Percentiles rank a stretch among this genome's conserved stretches.
These are phyloP conservation scores for Cremastobaeus sp. DNA, from an alignment of 2,888 invertebrate genomes.

Conservation along the genomic window DNA sequence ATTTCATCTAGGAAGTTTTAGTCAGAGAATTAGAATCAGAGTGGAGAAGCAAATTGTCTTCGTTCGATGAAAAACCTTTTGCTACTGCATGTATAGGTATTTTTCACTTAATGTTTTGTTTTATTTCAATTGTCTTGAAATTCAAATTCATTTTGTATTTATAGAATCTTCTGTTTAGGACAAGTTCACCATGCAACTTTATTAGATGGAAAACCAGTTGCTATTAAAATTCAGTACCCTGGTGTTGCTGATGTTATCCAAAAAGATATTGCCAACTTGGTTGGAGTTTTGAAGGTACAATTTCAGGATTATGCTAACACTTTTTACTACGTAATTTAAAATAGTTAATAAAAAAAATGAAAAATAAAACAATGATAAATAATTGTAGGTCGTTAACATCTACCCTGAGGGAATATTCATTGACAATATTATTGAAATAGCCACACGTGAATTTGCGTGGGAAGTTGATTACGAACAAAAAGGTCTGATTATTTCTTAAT, in stretches of 20 bases:
- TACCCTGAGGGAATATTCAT: slow-evolving; percentile 97
- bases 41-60: slow-evolving; percentile 81
- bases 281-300: slow-evolving; percentile 90
- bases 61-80: slow-evolving; percentile 96
- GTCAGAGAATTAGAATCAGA: too few species aligned
- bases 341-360: too few species aligned
- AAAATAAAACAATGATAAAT: too few species aligned
- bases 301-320: too few species aligned
- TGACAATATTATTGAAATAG: slow-evolving; percentile 94
- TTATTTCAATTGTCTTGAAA: too few species aligned
- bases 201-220: slow-evolving; percentile 87
- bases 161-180: too few species aligned
- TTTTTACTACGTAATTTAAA: too few species aligned
- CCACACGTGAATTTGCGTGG: slow-evolving; percentile 95
- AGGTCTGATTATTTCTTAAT: too few species aligned
- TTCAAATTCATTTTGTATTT: too few species aligned
- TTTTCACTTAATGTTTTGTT: background rate
- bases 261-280: slow-evolving; percentile 97
- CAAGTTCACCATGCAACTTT: slow-evolving; percentile 92
- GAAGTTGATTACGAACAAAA: slow-evolving; percentile 98
- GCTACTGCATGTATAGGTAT: slow-evolving; percentile 97
- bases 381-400: slow-evolving; percentile 87
- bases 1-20: too few species aligned
- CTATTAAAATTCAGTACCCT: slow-evolving; percentile 98
- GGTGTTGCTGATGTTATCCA: slow-evolving; percentile 98